Conservation (phyloP, 2,888 invertebrate species). For the Eupeodes luniger region DNA sequence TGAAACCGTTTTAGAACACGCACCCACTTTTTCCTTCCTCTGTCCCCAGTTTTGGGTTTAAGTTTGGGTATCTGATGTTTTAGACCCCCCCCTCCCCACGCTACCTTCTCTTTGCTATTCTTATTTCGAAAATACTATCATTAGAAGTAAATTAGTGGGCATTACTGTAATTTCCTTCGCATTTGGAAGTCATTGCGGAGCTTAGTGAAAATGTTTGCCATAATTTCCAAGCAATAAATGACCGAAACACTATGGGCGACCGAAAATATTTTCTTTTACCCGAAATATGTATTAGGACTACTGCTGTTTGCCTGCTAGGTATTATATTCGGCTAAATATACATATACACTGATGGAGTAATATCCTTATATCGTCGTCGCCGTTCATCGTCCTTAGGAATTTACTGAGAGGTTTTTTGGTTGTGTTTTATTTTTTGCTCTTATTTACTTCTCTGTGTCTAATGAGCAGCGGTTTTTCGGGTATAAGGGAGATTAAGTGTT, state of each 20-base stretch:
- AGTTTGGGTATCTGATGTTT: background rate
- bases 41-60: background rate
- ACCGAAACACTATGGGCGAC: constrained; percentile 63
- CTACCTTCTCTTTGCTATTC: background rate
- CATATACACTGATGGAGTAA: background rate
- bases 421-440: constrained; percentile 10
- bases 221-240: constrained; percentile 75
- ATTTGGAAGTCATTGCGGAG: constrained; percentile 75
- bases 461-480: constrained; percentile 61
- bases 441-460: constrained; percentile 62
- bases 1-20: constrained; percentile 67
- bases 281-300: background rate
- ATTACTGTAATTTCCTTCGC: constrained; percentile 75
- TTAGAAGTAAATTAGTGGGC: constrained; percentile 76
- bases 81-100: background rate
- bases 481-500: constrained; percentile 21
- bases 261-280: constrained; percentile 22
- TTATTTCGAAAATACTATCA: constrained; percentile 67
- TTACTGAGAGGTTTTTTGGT: background rate
- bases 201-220: constrained; percentile 75
- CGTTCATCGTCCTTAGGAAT: constrained; percentile 9
- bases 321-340: background rate
- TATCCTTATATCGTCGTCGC: background rate
- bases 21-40: constrained; percentile 34
- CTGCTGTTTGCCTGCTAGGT: background rate